Base-by-base conservation (phyloP, 30 jellyfish, hydroid and myxozoan species). In the Hydra vulgaris region DNA sequence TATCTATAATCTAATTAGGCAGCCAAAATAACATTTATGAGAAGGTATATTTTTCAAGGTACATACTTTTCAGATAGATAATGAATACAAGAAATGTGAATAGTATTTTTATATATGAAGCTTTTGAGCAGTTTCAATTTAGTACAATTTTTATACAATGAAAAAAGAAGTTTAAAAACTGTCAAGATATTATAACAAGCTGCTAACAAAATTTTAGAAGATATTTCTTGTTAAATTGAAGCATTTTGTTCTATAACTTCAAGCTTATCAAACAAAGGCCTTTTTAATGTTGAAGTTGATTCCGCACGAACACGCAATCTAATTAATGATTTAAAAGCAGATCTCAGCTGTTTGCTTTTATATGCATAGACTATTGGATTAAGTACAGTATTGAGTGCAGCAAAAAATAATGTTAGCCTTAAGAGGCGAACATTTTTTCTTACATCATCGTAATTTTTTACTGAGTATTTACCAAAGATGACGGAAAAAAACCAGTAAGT, bases 321-420 rank as follows among this genome's bases (percentile, higher is more conserved):
- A n/a, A 68, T 20, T 68, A 3, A 16, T 68, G 16, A 3, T 15
- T 68, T 68, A 73, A 73, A 73, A 20, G 84, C 87, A 66, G 25
- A 77, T 40, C 90, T 76, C n/a, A 89, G 81, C 77, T 89, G 95
- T 18, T 83, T 26, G 83, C 86, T 89, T 77, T 90, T 74, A 74
- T 78, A 79, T 4, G 97, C 97, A 76, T 89, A 89, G 15, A 89
- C 97, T 53, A 89, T 82, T 22, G 97, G 97, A 61, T 89, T 92
- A 72, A 89, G 53, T 21, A 89, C 83, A 21, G 95, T 89, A 23
- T 85, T 84, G 72, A 84, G 19, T 27, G 85, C 83, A 53, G 97
- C 97, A 27, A 89, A 72, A 76, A 89, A 79, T 20, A 89, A 70
- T 3, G 97, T 86, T 67, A 86, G 27, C 61, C 83, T 78, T 19